These are phyloP conservation scores for Arrhopalites spinosus DNA, from an alignment of 2,888 invertebrate species.

Conservation along the genomic window DNA sequence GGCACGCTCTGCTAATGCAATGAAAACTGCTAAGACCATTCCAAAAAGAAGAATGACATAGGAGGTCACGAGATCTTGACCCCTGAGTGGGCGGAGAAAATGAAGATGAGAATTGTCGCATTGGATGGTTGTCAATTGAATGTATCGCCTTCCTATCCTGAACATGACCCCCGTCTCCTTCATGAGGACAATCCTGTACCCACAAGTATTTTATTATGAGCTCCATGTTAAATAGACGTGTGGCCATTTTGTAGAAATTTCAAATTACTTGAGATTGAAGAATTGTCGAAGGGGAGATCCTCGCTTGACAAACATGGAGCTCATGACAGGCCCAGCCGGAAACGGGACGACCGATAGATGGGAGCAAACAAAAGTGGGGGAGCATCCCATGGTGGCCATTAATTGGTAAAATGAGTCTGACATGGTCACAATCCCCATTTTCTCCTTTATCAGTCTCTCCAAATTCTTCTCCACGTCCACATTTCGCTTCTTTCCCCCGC, in stretches of 20 bases:
- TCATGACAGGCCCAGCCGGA: constrained; percentile 37
- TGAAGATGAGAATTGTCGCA: too few species aligned
- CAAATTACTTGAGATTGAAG: constrained; percentile 42
- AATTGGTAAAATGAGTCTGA: constrained; percentile 44
- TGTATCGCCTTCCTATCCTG: background rate
- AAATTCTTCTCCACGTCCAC: background rate
- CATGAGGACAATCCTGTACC: constrained; percentile 28
- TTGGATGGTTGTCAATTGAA: background rate
- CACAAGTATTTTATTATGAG: too few species aligned
- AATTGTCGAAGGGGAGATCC: constrained; percentile 43
- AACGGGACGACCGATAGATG: constrained; percentile 37
- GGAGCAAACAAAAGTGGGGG: constrained; percentile 24
- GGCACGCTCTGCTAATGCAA: too few species aligned
- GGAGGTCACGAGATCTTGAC: too few species aligned
- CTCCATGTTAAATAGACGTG: too few species aligned
- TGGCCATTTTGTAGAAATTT: too few species aligned
- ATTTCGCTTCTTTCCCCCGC: background rate
- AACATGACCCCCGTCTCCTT: constrained; percentile 31
- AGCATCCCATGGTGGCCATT: constrained; percentile 3
- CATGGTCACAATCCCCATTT: constrained; percentile 41
- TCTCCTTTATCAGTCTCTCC: background rate
- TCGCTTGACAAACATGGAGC: constrained; percentile 44
- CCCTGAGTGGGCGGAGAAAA: too few species aligned
- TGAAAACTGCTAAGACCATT: too few species aligned
- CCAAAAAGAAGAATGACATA: too few species aligned